Conservation (phyloP, 2,888 invertebrate genomes). For the Polymixis lichenea region DNA sequence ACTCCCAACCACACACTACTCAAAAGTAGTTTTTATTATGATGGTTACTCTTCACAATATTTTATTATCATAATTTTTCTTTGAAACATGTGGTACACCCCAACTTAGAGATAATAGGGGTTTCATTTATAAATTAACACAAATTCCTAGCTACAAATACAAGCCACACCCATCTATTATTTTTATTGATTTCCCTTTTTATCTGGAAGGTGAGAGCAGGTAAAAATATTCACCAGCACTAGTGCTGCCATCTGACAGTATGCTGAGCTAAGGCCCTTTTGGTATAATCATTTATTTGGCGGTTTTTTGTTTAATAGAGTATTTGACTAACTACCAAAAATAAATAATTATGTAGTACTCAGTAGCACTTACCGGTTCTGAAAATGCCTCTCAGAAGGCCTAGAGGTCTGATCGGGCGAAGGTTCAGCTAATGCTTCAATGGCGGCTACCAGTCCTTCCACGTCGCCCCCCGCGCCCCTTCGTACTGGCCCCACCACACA, state of each 20-base stretch:
- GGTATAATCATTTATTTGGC: background rate
- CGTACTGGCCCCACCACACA: conserved; percentile 95
- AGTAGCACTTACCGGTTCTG: conserved; percentile 81
- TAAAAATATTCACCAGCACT: background rate
- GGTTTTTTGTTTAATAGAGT: background rate
- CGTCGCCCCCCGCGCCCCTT: conserved; percentile 89
- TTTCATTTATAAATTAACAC: background rate
- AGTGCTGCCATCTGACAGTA: background rate
- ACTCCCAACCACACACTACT: background rate
- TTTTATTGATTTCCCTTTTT: background rate
- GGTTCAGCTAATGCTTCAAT: conserved; percentile 96
- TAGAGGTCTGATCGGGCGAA: conserved; percentile 93
- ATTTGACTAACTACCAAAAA: background rate
- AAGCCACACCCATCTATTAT: background rate
- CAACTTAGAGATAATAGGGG: background rate
- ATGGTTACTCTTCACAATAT: background rate
- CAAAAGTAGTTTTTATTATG: background rate
- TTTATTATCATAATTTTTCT: background rate
- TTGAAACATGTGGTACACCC: background rate
- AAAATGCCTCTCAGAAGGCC: conserved; percentile 79
- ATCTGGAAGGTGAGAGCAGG: background rate
- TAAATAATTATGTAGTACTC: background rate
- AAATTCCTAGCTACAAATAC: background rate
- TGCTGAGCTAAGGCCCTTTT: background rate
- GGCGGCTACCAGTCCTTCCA: conserved; percentile 96